Percentiles rank a stretch among this genome's conserved stretches.
phyloP scores from a whole-genome alignment of 2,888 invertebrate genomes.

The Agriotes lineatus region DNA sequence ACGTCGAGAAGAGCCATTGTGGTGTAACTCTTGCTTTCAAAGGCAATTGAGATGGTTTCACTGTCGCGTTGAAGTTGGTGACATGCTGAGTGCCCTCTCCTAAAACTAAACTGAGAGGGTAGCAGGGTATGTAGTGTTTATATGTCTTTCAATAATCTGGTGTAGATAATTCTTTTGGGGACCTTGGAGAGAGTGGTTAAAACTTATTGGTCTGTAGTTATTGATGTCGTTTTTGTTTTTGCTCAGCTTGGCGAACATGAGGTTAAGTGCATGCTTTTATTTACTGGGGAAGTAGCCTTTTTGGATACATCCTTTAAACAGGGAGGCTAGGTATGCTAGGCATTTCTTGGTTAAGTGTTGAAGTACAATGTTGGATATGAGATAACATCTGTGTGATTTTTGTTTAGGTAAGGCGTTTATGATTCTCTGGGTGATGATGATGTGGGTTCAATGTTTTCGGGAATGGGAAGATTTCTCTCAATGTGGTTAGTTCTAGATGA shows the following conservation, averaged over 20 bases:
- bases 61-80: neutral
- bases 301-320: neutral
- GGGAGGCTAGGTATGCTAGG: neutral
- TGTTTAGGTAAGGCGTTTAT: too few species aligned
- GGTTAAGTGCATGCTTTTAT: conserved; percentile 1
- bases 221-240: neutral
- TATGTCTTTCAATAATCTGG: neutral
- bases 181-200: neutral
- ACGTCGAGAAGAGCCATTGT: neutral
- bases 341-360: neutral
- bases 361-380: neutral
- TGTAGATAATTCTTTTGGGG: neutral
- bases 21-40: conserved; percentile 1
- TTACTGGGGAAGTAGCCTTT: neutral
- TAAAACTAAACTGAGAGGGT: neutral
- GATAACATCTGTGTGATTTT: too few species aligned
- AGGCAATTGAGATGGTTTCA: neutral
- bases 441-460: too few species aligned
- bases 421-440: too few species aligned
- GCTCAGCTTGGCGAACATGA: neutral
- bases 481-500: too few species aligned
- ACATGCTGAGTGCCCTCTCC: neutral
- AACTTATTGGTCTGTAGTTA: neutral
- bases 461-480: too few species aligned
- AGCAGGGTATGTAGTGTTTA: neutral